phyloP scores from a whole-genome alignment of 2,113 vertebrate species.

The Anolis sagrei region DNA sequence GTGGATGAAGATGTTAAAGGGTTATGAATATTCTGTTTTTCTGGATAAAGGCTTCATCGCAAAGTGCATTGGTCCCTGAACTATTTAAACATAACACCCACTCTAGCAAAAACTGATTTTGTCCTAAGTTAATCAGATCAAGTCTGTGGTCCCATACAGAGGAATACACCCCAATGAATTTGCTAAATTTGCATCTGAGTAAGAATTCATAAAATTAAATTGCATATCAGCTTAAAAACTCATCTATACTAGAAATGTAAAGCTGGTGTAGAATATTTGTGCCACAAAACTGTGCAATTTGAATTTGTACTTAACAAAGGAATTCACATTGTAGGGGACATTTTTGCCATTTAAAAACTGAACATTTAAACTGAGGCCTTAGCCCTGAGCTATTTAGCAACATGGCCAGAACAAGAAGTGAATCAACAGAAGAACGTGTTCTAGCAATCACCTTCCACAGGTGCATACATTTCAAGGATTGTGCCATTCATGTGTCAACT shows the following conservation, averaged over 20 bases:
- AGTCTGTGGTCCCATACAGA: not conserved
- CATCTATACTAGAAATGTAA: not conserved
- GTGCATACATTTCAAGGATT: slow-evolving; percentile 1
- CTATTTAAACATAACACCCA: not conserved
- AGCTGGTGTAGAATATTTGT: not conserved
- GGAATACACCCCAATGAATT: not conserved
- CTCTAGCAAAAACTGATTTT: not conserved
- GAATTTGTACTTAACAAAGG: not conserved
- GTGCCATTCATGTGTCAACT: slow-evolving; percentile 14
- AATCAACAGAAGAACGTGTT: slow-evolving; percentile 15
- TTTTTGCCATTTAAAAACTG: not conserved
- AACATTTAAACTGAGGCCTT: not conserved
- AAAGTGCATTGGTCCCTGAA: not conserved
- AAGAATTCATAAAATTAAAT: not conserved
- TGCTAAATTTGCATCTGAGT: not conserved
- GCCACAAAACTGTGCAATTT: not conserved
- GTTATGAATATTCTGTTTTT: not conserved
- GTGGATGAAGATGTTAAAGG: not conserved
- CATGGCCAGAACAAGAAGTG: slow-evolving; percentile 1
- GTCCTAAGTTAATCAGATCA: not conserved
- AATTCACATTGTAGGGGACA: not conserved
- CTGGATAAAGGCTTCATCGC: not conserved
- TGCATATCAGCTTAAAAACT: not conserved
- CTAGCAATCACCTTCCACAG: slow-evolving; percentile 1
- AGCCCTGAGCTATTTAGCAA: slow-evolving; percentile 31